A percentile compares a stretch with the other conserved stretches of the same genome.
phyloP scores from a whole-genome alignment of 2,797 vertebrate species.

The Tachyglossus aculeatus region DNA sequence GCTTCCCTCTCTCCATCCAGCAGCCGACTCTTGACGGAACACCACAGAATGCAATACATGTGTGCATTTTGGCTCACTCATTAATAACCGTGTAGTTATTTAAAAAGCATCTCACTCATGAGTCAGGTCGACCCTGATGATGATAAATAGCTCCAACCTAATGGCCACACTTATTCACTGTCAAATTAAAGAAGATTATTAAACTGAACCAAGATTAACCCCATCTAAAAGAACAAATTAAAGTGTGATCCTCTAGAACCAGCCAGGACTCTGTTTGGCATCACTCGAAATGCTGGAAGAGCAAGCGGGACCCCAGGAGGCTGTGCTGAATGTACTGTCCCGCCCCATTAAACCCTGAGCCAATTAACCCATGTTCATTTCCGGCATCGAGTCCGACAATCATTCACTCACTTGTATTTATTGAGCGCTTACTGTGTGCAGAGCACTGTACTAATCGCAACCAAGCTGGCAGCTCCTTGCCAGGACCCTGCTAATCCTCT shows the following conservation, averaged over 20 bases:
- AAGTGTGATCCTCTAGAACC: background rate
- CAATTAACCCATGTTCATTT: background rate
- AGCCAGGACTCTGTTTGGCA: background rate
- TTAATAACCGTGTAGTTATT: background rate
- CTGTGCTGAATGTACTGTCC: no score
- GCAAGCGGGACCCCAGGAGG: no score
- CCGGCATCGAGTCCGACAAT: no score
- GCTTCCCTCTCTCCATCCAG: background rate
- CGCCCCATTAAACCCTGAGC: background rate
- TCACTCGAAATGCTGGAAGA: background rate
- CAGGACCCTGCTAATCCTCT: no score
- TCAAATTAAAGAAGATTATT: slow-evolving; percentile 22
- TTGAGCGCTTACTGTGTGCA: no score
- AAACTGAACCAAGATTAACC: slow-evolving; percentile 27
- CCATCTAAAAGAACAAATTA: background rate
- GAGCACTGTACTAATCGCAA: background rate
- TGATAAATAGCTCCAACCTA: slow-evolving; percentile 6
- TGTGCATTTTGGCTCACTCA: background rate
- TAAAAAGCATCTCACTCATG: background rate
- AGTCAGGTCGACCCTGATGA: background rate
- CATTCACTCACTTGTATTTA: no score
- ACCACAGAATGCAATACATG: background rate
- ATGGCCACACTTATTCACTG: slow-evolving; percentile 20
- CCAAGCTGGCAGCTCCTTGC: background rate
- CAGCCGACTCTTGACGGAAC: background rate